Evolutionary conservation across 2,888 invertebrate genomes (phyloP), one percentile per base, ranked within the genome.

Genomic region (Eristalis pertinax): DNA sequence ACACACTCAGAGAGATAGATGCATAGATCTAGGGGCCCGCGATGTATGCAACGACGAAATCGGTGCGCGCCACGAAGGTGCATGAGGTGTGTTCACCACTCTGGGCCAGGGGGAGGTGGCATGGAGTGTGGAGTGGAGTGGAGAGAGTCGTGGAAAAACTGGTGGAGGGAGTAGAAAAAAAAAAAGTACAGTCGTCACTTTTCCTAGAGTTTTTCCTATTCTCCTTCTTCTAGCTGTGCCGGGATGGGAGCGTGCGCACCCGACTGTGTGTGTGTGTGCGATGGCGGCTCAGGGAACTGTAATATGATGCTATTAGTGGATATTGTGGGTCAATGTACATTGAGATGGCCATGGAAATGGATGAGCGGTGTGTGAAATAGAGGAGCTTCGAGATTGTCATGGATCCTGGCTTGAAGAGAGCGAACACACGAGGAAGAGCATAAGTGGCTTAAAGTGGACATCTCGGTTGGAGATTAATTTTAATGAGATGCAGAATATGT

Each of bases 141-240:
- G 50, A 5, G 50, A 50, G 50, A 19, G 50, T 50, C 50, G 50
- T 50, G 50, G 50, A 50, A 50, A 50, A 50, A 50, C 50, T 50
- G 50, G 19, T 50, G 50, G 50, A 19, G 50, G 50, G 50, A 50
- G 50, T 50, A 19, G 19, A 8, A 26, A 26, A 73, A 75, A 75
- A 80, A 79, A 76, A 85, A 86, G 86, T 86, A 86, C 86, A 86
- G 86, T 86, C 86, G 78, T 83, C 83, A 83, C 41, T 86, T 86
- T 83, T 83, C 86, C 83, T 79, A 65, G 50, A 50, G 84, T 70
- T 77, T 82, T 79, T 50, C 64, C 58, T 29, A 38, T 86, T 58
- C 74, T 78, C 65, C 50, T 63, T 68, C 13, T 70, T 63, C 43
- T 26, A 7, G 35, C 63, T 11, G 22, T 11, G 72, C 8, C 22